phyloP scores from a whole-genome alignment of 2,888 invertebrate species.

The Ormyrus pomaceus region DNA sequence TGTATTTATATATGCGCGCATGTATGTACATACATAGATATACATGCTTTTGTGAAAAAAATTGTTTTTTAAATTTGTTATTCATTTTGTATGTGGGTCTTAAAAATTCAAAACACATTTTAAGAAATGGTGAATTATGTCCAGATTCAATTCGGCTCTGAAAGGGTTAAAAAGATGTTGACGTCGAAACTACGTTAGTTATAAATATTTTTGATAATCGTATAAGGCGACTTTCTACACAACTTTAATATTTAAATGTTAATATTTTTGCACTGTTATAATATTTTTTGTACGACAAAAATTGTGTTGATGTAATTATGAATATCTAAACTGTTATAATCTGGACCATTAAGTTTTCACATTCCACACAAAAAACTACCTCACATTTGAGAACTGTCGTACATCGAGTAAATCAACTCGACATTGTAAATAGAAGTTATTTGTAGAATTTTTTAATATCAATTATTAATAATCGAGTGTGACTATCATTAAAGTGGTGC shows the following conservation, averaged over 20 bases:
- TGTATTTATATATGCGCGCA: no score
- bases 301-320: background rate
- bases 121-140: no score
- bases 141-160: no score
- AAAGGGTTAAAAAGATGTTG: conserved; percentile 4
- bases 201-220: conserved; percentile 46
- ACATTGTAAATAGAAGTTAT: conserved; percentile 42
- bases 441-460: conserved; percentile 40
- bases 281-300: conserved; percentile 15
- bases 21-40: no score
- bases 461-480: conserved; percentile 35
- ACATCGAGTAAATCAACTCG: conserved; percentile 5
- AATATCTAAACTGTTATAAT: conserved; percentile 1
- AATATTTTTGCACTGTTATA: background rate
- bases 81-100: no score
- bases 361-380: conserved; percentile 33
- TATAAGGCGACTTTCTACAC: conserved; percentile 6
- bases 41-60: no score
- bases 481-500: conserved; percentile 34
- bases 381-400: conserved; percentile 30
- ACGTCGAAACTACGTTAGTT: conserved; percentile 35
- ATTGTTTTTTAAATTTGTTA: no score
- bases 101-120: no score
- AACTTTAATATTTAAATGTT: conserved; percentile 23
- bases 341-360: conserved; percentile 8